Conservation (phyloP, 2,888 invertebrate species). For the Bellardia pandia region DNA sequence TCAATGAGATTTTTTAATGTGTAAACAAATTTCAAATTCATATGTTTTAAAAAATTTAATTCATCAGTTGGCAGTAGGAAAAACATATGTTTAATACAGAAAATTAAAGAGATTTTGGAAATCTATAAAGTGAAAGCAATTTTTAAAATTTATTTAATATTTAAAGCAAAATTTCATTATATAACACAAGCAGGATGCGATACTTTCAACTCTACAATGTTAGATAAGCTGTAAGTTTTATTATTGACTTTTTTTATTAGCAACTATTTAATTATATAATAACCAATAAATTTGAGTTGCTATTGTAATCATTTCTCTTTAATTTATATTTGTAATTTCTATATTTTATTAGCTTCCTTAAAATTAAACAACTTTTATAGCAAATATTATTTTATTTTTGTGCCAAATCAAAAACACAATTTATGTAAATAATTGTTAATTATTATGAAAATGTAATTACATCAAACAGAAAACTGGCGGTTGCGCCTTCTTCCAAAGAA, state of each 20-base stretch:
- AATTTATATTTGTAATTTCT: background rate
- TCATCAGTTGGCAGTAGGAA: background rate
- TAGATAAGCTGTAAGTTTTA: too few species aligned
- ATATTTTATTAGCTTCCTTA: background rate
- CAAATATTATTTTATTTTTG: slow-evolving; percentile 17
- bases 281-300: too few species aligned
- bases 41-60: background rate
- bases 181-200: too few species aligned
- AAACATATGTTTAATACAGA: background rate
- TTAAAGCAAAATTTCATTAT: too few species aligned
- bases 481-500: background rate
- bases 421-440: slow-evolving; percentile 59
- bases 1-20: background rate
- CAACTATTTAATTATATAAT: too few species aligned
- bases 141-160: too few species aligned
- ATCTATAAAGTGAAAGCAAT: too few species aligned
- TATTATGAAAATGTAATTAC: slow-evolving; percentile 61
- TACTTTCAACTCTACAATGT: too few species aligned
- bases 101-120: background rate
- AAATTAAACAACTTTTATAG: background rate
- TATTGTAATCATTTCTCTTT: too few species aligned
- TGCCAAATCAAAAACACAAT: slow-evolving; percentile 43
- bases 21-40: slow-evolving; percentile 1
- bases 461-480: slow-evolving; percentile 25
- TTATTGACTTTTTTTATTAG: too few species aligned